Base-by-base conservation (phyloP, 1,140 invertebrate species). In the Idris sp. region DNA sequence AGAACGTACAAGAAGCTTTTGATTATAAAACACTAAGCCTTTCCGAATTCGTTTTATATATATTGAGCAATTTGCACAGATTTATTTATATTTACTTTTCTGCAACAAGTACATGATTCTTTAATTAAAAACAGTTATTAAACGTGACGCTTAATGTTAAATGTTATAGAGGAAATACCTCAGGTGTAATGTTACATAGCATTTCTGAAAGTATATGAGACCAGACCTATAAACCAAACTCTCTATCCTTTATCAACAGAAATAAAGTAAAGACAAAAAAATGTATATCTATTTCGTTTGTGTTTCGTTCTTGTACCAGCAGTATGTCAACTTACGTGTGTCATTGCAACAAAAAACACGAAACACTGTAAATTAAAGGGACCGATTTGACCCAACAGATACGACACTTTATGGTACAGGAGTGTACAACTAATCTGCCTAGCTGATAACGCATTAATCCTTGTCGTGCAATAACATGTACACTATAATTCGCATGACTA, bases 311-410 rank as follows among this genome's bases (percentile, higher is more conserved):
- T 31, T 43, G 51, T 56, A 31, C 31, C n/a, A 18, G 35, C 14
- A 38, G 43, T 43, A 56, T 56, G 51, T 31, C 51, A 56, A 56
- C 15, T 22, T 31, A 28, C 30, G 33, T 40, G 49, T 38, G 35
- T 38, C 26, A 31, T 31, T 31, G 38, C 14, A 15, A 38, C 16
- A n/a, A 10, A 26, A 10, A 51, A 51, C 16, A 38, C 19, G 19
- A 36, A 15, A 14, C 46, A 28, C 14, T 48, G 9, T 31, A 10
- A 48, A 7, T 19, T 22, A 30, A 54, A 11, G 33, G 30, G 28
- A 40, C 22, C 35, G 16, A 43, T 56, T 43, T 43, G 6, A 31
- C 26, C 16, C 15, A 36, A 11, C 10, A 22, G 13, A 41, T 30
- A 30, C 9, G n/a, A 41, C 2, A 13, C 9, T 54, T 54, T 36